phyloP scores from a whole-genome alignment of 2,113 vertebrate species.

The Entosphenus tridentatus region DNA sequence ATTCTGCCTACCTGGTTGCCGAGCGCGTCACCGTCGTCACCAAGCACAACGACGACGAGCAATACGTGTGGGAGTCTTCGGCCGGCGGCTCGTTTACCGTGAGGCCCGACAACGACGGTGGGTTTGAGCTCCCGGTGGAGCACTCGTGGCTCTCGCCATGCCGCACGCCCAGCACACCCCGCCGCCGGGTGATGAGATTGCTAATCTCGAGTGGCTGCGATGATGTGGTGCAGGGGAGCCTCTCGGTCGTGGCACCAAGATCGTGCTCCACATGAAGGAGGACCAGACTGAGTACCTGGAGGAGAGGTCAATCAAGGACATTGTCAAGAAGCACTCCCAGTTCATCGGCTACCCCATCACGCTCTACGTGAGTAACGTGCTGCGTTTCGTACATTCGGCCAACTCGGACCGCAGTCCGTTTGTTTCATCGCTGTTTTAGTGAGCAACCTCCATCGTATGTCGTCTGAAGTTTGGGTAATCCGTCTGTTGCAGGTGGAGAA shows the following conservation, averaged over 20 bases:
- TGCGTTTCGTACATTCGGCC: no score
- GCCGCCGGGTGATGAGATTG: no score
- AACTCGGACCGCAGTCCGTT: no score
- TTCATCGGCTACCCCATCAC: conserved; percentile 85
- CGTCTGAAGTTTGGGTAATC: no score
- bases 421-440: no score
- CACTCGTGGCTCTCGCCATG: no score
- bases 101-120: conserved; percentile 35
- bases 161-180: no score
- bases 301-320: conserved; percentile 61
- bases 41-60: conserved; percentile 77
- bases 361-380: conserved; percentile 35
- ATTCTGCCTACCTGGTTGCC: conserved; percentile 67
- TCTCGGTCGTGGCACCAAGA: conserved; percentile 62
- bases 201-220: no score
- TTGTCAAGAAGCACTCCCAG: conserved; percentile 92
- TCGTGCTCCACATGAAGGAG: conserved; percentile 63
- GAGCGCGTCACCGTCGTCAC: conserved; percentile 65
- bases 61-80: conserved; percentile 74
- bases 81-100: conserved; percentile 82
- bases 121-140: no score
- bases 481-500: conserved; percentile 43
- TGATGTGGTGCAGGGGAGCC: conserved; percentile 31
- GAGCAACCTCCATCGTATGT: no score
- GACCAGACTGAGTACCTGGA: conserved; percentile 71